Conservation (phyloP, 2,888 invertebrate genomes). For the Rambutsinella grinnellia region DNA sequence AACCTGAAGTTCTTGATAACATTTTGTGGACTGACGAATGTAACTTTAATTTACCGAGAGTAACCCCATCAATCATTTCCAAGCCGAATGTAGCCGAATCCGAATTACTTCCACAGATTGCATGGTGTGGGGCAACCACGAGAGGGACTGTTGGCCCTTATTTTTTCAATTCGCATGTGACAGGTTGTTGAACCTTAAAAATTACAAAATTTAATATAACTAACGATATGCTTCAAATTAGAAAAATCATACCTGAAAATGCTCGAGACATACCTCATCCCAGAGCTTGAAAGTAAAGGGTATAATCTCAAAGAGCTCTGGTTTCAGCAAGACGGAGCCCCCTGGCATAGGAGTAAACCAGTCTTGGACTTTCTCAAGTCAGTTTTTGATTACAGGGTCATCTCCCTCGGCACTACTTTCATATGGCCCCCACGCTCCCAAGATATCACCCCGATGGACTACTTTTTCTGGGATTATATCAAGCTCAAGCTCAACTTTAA, state of each 20-base stretch:
- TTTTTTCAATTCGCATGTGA: constrained; percentile 64
- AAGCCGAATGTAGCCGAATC: constrained; percentile 42
- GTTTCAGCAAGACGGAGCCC: constrained; percentile 56
- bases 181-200: constrained; percentile 46
- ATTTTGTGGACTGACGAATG: constrained; percentile 65
- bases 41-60: constrained; percentile 50
- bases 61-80: not conserved
- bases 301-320: constrained; percentile 32
- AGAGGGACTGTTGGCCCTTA: constrained; percentile 62
- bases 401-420: constrained; percentile 55
- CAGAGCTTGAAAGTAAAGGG: constrained; percentile 44
- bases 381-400: constrained; percentile 54
- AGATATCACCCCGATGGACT: constrained; percentile 66
- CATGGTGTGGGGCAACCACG: constrained; percentile 64
- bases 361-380: constrained; percentile 54
- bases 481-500: constrained; percentile 53
- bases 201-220: not conserved
- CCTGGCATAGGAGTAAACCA: constrained; percentile 57
- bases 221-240: constrained; percentile 11
- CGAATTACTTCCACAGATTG: constrained; percentile 56
- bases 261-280: constrained; percentile 57
- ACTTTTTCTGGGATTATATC: constrained; percentile 65
- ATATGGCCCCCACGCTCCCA: constrained; percentile 64
- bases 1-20: constrained; percentile 50
- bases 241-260: constrained; percentile 63